phyloP scores from a whole-genome alignment of 2,888 invertebrate genomes.

The Amphipoea oculea region DNA sequence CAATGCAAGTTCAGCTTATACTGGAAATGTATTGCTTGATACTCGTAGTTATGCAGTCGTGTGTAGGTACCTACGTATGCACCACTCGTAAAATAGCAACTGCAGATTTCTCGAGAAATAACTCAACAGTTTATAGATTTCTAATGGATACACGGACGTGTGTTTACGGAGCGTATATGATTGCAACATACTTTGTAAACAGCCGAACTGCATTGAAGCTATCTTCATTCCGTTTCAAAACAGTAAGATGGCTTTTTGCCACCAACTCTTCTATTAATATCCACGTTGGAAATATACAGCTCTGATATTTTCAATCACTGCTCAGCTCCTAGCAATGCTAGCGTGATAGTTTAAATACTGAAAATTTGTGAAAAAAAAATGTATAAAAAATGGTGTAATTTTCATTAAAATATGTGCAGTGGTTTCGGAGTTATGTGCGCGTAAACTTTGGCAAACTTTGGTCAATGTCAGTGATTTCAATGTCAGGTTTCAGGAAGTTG shows the following conservation, averaged over 20 bases:
- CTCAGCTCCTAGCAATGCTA: constrained; percentile 1
- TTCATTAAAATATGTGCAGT: constrained; percentile 41
- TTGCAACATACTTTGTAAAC: constrained; percentile 43
- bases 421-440: constrained; percentile 22
- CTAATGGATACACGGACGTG: constrained; percentile 22
- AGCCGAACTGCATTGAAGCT: constrained; percentile 27
- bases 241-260: constrained; percentile 49
- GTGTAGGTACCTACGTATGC: too few species aligned
- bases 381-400: constrained; percentile 18
- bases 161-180: constrained; percentile 27
- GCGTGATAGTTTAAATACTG: neutral
- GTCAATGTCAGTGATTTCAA: constrained; percentile 43
- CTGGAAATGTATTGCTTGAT: neutral
- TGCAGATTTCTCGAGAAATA: constrained; percentile 9
- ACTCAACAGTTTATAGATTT: constrained; percentile 22
- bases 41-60: neutral
- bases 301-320: constrained; percentile 27
- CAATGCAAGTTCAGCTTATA: neutral
- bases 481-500: constrained; percentile 40
- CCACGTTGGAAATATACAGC: constrained; percentile 1
- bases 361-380: fast-evolving
- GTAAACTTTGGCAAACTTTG: constrained; percentile 33
- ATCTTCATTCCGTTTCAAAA: constrained; percentile 42
- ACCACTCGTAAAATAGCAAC: constrained; percentile 20
- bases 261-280: constrained; percentile 45